Evolutionary conservation across 2,888 invertebrate species (phyloP).

Genomic region (Aphidius colemani): DNA sequence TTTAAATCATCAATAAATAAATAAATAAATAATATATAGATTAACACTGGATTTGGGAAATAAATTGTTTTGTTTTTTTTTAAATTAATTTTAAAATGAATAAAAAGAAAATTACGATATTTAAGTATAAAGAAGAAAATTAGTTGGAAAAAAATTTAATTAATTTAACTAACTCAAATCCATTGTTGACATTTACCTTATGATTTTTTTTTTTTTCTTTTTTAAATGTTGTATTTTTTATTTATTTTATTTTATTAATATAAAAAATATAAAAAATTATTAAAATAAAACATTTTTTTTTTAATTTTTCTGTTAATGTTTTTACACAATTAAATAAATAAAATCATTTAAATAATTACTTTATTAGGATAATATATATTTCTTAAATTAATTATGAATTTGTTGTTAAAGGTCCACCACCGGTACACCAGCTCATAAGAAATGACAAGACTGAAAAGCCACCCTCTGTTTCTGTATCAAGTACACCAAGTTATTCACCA

Average conservation of each 20-base stretch:
- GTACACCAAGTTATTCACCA: constrained; percentile 57
- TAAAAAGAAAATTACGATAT: constrained; percentile 4
- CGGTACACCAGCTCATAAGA: constrained; percentile 58
- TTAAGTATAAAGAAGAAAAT: not conserved
- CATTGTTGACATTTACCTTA: no score
- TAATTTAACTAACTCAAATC: no score
- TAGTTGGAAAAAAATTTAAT: not conserved
- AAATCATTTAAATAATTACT: not conserved
- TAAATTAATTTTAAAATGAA: not conserved
- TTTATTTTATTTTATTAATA: not conserved
- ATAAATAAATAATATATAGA: not conserved
- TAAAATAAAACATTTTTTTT: no score
- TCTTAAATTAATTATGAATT: not conserved
- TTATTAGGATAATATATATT: no score
- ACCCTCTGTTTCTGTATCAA: constrained; percentile 58
- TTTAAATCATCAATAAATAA: not conserved
- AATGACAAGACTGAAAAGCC: constrained; percentile 60
- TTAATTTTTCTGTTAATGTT: no score
- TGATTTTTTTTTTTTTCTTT: no score
- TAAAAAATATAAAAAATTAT: not conserved
- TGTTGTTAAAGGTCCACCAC: constrained; percentile 51
- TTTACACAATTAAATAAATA: no score
- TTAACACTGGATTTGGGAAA: not conserved
- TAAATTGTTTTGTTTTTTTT: not conserved
- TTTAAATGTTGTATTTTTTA: constrained; percentile 1